Base-by-base conservation (phyloP, 2,797 vertebrate species). In the Centropyge bicolor region DNA sequence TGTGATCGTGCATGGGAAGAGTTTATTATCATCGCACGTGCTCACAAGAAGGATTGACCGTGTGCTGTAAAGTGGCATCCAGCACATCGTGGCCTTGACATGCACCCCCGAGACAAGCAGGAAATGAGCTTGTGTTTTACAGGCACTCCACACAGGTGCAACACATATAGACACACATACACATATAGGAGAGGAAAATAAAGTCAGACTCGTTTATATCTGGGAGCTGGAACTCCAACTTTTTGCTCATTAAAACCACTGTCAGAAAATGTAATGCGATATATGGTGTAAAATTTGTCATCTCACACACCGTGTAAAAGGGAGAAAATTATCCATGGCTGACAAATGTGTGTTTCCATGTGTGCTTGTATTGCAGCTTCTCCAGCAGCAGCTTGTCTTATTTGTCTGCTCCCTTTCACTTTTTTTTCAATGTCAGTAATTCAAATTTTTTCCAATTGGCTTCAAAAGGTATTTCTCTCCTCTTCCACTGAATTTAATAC, bases 51-150 rank as follows among this genome's bases (percentile, higher is more conserved):
- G 17, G 75, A 83, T 80, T 72, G 84, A 86, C 74, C 56, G 68
- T 38, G 48, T 63, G 68, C 60, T 22, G 40, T 69, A 75, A 88
- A 80, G 8, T 74, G 78, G 85, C 82, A 76, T 19, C 45, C 59
- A 64, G 36, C 70, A 76, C 67, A 22, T 45, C 20, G 20, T 12
- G 63, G 84, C 86, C 86, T 84, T 76, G 72, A 87, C 84, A 41
- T 22, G 68, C 55, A 45, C 64, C 65, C 27, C 12, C 1, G 55
- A 64, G 81, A 79, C 1, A 10, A 74, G 55, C 73, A 80, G 77
- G 76, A 78, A 84, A 89, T 85, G 60, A 89, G 74, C 83, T 78
- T 68, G 73, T 80, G 80, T 84, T 88, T 84, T 83, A 82, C 57
- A 35, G 59, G 46, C 38, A 10, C 54, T 51, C 64, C 43, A 55